Evolutionary conservation across 2,888 invertebrate genomes (phyloP).

Genomic region (Drosophila limbata): DNA sequence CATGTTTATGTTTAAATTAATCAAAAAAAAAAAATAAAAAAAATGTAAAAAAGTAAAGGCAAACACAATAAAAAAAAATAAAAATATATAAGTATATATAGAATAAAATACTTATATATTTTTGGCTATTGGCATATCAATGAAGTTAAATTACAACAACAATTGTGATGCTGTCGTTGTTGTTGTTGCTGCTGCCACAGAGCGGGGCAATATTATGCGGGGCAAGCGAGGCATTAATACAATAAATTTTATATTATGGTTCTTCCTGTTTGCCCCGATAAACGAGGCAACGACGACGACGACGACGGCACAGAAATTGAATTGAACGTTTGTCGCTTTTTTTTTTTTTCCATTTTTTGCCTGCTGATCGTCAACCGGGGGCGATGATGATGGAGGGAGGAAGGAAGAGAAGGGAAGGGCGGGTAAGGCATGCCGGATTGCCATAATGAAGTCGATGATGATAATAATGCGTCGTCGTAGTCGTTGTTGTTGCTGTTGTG

Average conservation of each 20-base stretch:
- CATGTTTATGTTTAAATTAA: constrained; percentile 79
- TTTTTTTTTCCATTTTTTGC: constrained; percentile 23
- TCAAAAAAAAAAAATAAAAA: constrained; percentile 69
- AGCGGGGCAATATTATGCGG: constrained; percentile 64
- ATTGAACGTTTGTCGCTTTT: constrained; percentile 59
- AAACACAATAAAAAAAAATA: no score
- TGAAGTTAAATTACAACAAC: constrained; percentile 50
- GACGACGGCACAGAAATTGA: constrained; percentile 50
- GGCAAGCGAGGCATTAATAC: constrained; percentile 71
- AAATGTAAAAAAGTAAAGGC: no score
- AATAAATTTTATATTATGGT: constrained; percentile 81
- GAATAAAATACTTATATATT: constrained; percentile 7
- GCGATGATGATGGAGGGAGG: constrained; percentile 14
- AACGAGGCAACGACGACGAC: constrained; percentile 50
- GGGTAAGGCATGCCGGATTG: constrained; percentile 25
- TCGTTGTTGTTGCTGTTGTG: constrained; percentile 32
- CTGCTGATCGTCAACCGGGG: constrained; percentile 49
- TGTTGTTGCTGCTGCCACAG: constrained; percentile 16
- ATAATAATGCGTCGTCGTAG: constrained; percentile 70
- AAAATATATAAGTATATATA: constrained; percentile 16
- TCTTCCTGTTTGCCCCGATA: constrained; percentile 77
- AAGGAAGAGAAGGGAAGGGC: neutral
- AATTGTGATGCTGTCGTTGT: constrained; percentile 35
- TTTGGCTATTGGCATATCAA: constrained; percentile 61
- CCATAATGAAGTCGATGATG: constrained; percentile 69